Percentiles rank a stretch among this genome's conserved stretches.
These are phyloP conservation scores for Drosophila obscura DNA, from an alignment of 1,140 invertebrate species.

Conservation along the genomic window DNA sequence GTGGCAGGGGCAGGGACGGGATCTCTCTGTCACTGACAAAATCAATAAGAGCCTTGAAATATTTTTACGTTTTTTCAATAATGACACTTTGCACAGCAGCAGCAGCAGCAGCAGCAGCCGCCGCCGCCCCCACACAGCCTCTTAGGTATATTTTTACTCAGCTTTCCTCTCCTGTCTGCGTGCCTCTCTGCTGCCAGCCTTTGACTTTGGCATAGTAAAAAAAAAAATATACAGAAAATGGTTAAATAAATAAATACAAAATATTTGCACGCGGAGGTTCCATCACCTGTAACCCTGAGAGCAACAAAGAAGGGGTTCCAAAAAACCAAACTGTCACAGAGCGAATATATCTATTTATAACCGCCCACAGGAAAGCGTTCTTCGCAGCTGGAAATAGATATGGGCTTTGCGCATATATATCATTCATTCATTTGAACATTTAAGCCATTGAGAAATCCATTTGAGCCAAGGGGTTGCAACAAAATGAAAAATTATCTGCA, in stretches of 20 bases:
- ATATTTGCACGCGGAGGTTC: background rate
- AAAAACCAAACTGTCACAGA: too few species aligned
- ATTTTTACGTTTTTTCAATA: slow-evolving; percentile 50
- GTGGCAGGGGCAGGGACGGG: background rate
- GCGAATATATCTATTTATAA: slow-evolving; percentile 39
- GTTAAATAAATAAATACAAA: slow-evolving; percentile 28
- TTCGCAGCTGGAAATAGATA: slow-evolving; percentile 3
- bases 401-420: slow-evolving; percentile 1
- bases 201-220: slow-evolving; percentile 26
- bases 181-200: background rate
- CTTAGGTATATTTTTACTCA: slow-evolving; percentile 14
- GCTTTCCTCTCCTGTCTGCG: too few species aligned
- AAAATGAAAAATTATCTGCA: slow-evolving; percentile 72
- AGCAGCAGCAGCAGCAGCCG: background rate
- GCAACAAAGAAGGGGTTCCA: too few species aligned
- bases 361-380: slow-evolving; percentile 18
- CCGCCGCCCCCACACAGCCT: background rate
- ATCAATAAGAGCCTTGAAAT: slow-evolving; percentile 73
- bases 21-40: slow-evolving; percentile 46
- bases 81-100: slow-evolving; percentile 44
- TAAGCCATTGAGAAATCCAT: slow-evolving; percentile 53
- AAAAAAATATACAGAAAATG: slow-evolving; percentile 22
- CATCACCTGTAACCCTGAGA: too few species aligned
- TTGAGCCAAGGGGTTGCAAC: slow-evolving; percentile 16
- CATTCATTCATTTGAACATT: slow-evolving; percentile 30